Evolutionary conservation across 2,888 invertebrate species (phyloP), one percentile per base, ranked within the genome.

Genomic region (Malacosoma neustria): DNA sequence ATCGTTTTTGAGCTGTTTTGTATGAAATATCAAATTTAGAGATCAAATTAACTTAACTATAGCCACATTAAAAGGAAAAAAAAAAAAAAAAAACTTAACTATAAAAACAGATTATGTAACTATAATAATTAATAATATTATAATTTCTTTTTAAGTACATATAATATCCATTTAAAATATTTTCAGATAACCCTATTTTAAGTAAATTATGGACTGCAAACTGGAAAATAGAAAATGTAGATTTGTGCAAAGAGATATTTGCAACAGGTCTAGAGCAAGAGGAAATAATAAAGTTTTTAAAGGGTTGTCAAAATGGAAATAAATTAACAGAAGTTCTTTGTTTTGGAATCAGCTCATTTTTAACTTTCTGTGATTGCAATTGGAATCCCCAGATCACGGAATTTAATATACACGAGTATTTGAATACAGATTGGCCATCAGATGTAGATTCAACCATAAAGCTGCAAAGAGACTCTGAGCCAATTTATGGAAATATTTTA

Each of bases 311-410:
- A 37, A 52, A 60, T 13, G 40, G 41, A 5, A 48, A 38, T 12
- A 46, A 50, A 12, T 45, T 64, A 37, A 64, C 80, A 29, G 72
- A 85, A 40, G 68, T 90, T 46, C 63, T 91, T 9, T 61, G 80
- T 35, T 68, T 89, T 36, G 93, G 90, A 2, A 84, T 93, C 11
- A 87, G 91, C 29, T 87, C 91, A 47, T 74, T 94, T 14, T 80
- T 92, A 35, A 86, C 88, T 14, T 97, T 96, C 73, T 88, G 94
- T 37, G 93, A 95, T 66, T 87, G 87, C 36, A 97, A 97, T 73
- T 96, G 94, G 89, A 91, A 92, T 35, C 93, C 96, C 0, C 93
- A 94, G 3, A 72, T 85, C 32, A 61, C 87, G 14, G 65, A 77
- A 29, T 58, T 82, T 1, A 57, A 70, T 32, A 54, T 87, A 33